Evolutionary conservation across 2,113 vertebrate genomes (phyloP), one percentile per base, ranked within the genome.

Genomic region (Microtus richardsoni): DNA sequence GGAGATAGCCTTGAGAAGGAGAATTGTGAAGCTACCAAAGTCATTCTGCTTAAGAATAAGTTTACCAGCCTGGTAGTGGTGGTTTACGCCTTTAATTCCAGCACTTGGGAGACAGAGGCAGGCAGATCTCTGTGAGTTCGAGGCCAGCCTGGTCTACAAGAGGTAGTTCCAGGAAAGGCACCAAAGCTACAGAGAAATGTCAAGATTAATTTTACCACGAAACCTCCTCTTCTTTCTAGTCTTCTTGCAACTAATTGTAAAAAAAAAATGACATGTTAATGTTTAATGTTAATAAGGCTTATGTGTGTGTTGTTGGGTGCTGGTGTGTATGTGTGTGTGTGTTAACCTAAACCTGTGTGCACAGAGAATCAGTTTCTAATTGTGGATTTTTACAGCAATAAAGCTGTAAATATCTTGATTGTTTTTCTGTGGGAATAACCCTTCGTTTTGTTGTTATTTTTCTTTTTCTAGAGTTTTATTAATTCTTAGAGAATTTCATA

Each of bases 381-480:
- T 10, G 17, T 74, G 8, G 0, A 3, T 0, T 70, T 52, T 28
- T 39, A 66, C 22, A 54, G 7, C 28, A 52, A 11, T 16, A 9
- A 39, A 36, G 2, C 30, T 70, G 1, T 19, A 60, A 58, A 33
- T 39, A 62, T 14, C 19, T 75, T 78, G 12, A 3, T 71, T 91
- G 86, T 21, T 24, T 60, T 60, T 39, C 12, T 60, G 30, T 28
- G 78, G 10, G 6, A n/a, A 21, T 74, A 36, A 73, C 6, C 5
- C 7, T 19, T 71, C 4, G 58, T 66, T 80, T 90, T 39, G 36
- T 21, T 17, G 13, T 83, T 80, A n/a, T 21, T 54, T 54, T 58
- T 39, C 24, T 9, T 44, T 74, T 44, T 58, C 13, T 39, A 62
- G n/a, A 41, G 14, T 28, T 83, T 83, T 39, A 60, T 60, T 83